Evolutionary conservation across 2,888 invertebrate genomes (phyloP).

Genomic region (Cantharis rufa): DNA sequence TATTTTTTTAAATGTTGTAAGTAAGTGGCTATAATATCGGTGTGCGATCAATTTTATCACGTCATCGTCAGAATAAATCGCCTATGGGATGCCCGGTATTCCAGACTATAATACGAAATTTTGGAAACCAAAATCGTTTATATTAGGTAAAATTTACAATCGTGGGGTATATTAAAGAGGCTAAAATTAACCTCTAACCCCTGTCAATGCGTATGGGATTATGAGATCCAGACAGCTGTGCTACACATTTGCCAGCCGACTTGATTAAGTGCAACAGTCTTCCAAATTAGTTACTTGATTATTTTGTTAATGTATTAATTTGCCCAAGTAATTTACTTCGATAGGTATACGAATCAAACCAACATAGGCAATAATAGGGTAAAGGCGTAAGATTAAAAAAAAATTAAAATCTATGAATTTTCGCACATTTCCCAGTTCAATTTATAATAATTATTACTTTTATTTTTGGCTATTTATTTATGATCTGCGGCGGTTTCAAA

Average conservation of each 20-base stretch:
- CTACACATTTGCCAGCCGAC: constrained; percentile 48
- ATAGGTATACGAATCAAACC: neutral
- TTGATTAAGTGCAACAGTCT: constrained; percentile 31
- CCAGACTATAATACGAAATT: neutral
- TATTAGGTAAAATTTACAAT: constrained; percentile 2
- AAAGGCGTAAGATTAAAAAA: too few relatives aligned
- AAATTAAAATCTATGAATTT: too few relatives aligned
- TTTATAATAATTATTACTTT: too few relatives aligned
- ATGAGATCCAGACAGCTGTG: constrained; percentile 54
- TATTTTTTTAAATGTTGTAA: neutral
- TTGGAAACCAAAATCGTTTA: neutral
- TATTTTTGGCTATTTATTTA: too few relatives aligned
- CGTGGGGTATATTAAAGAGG: constrained; percentile 30
- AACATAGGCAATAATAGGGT: too few relatives aligned
- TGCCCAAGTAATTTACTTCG: constrained; percentile 18
- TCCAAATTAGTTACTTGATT: constrained; percentile 37
- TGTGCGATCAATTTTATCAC: constrained; percentile 6
- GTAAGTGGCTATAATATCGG: neutral
- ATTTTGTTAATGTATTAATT: constrained; percentile 38
- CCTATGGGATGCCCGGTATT: neutral
- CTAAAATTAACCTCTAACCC: constrained; percentile 55
- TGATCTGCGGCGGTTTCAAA: too few relatives aligned
- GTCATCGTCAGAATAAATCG: neutral
- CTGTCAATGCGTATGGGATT: constrained; percentile 51
- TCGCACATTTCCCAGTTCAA: too few relatives aligned